These are phyloP conservation scores for Lasaia peninsularis DNA, from an alignment of 1,140 invertebrate species.

Conservation along the genomic window DNA sequence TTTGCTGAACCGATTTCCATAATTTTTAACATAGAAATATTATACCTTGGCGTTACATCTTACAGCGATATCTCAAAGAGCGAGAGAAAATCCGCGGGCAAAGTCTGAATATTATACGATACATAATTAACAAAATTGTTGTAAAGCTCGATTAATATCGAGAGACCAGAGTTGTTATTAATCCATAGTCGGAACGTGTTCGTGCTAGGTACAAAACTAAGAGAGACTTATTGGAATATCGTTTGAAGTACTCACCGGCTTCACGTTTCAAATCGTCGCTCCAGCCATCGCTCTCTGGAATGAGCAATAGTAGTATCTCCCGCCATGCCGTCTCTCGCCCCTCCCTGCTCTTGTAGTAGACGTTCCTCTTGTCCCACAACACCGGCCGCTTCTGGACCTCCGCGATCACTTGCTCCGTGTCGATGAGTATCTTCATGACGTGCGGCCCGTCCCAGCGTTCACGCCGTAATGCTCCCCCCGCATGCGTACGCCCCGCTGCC, in stretches of 20 bases:
- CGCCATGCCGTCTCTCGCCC: background rate
- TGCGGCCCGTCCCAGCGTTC: conserved; percentile 4
- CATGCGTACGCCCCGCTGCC: background rate
- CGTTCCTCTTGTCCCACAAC: conserved; percentile 15
- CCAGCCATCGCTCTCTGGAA: background rate
- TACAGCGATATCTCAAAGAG: no score
- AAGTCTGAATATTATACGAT: no score
- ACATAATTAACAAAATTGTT: no score
- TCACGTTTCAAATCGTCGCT: background rate
- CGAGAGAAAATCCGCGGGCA: no score
- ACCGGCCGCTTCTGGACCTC: conserved; percentile 16
- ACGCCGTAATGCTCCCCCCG: background rate
- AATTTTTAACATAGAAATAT: no score
- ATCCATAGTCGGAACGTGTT: no score
- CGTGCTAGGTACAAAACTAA: no score
- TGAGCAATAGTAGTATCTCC: background rate
- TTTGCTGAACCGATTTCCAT: no score
- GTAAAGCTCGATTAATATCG: no score
- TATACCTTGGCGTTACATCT: no score
- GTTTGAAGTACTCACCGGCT: background rate
- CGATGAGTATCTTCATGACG: conserved; percentile 18
- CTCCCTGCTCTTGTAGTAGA: conserved; percentile 17
- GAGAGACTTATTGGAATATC: background rate
- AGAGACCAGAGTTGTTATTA: no score
- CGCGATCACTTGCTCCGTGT: conserved; percentile 17